Base-by-base conservation (phyloP, 2,888 invertebrate species). In the Lithophane socia region DNA sequence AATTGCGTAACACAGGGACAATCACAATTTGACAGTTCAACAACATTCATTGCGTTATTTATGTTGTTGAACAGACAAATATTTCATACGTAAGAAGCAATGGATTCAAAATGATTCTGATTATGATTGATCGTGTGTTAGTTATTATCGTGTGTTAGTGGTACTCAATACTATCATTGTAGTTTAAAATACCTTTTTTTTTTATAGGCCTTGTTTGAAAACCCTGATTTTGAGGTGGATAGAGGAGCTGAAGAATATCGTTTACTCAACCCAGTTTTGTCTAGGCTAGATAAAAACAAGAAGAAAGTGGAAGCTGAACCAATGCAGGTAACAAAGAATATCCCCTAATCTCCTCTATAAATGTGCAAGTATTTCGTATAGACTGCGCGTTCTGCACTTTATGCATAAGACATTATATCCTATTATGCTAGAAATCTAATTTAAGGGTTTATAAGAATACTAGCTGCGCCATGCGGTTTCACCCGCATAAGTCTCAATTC, bases 141-240 rank as follows among this genome's bases (percentile, higher is more conserved):
- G n/a, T n/a, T n/a, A n/a, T n/a, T n/a, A n/a, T n/a, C n/a, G n/a
- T n/a, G n/a, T n/a, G n/a, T n/a, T n/a, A n/a, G n/a, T n/a, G n/a
- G n/a, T n/a, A 29, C 37, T 37, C 5, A 10, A n/a, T 12, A 66
- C 60, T 29, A 56, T 70, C 12, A 64, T 58, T 65, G 24, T 65
- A 58, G 10, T 75, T 56, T 49, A 52, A 71, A 68, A 61, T 56
- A 7, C n/a, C 18, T 49, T 65, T 65, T 5, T 29, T 77, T 72
- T 12, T 93, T 91, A 78, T 86, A 97, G 95, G 98, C 97, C 2
- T 95, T 99, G 92, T 99, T 99, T 94, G 98, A 97, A 88, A 98
- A 99, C 96, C 98, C 99, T 18, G 99, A 99, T 92, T 99, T 98
- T 94, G 98, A 99, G 94, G 98, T 99, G 75, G 98, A 99, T 92